phyloP scores from a whole-genome alignment of 1,140 invertebrate genomes.

The Drosophila hydei region DNA sequence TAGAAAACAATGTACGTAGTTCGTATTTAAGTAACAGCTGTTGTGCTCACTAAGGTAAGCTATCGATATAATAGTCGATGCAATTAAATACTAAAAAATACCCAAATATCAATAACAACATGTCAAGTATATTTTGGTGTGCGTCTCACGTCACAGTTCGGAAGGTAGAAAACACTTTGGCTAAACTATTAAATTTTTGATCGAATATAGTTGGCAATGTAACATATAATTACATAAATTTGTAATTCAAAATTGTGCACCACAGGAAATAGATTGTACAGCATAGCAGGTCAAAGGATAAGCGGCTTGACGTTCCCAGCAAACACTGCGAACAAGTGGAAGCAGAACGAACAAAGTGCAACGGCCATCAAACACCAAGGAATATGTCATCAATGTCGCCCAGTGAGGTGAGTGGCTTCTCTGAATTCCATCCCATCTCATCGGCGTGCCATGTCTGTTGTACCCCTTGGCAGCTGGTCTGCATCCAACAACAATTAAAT shows the following conservation, averaged over 20 bases:
- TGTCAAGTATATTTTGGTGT: conserved; percentile 1
- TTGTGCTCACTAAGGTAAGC: neutral
- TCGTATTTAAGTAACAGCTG: neutral
- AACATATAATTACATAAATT: conserved; percentile 24
- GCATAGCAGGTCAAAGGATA: conserved; percentile 10
- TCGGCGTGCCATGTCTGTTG: neutral
- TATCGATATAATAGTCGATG: conserved; percentile 1
- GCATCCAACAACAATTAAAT: conserved; percentile 1
- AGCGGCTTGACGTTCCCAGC: conserved; percentile 16
- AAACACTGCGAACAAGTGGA: conserved; percentile 28
- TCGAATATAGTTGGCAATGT: conserved; percentile 29
- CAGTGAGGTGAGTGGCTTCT: conserved; percentile 62
- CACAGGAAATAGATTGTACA: conserved; percentile 16
- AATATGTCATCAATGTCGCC: conserved; percentile 72
- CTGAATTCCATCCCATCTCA: neutral
- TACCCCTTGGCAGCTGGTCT: neutral
- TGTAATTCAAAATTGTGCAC: conserved; percentile 34
- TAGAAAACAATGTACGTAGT: neutral
- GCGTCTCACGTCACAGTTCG: conserved; percentile 11
- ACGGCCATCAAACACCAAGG: conserved; percentile 29
- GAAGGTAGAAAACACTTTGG: conserved; percentile 20
- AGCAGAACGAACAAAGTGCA: conserved; percentile 40
- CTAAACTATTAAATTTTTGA: conserved; percentile 10
- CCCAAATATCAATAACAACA: conserved; percentile 18
- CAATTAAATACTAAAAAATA: conserved; percentile 13